Percentiles rank a stretch among this genome's conserved stretches.
phyloP scores from a whole-genome alignment of 2,888 invertebrate genomes.

The Sepioteuthis lessoniana region DNA sequence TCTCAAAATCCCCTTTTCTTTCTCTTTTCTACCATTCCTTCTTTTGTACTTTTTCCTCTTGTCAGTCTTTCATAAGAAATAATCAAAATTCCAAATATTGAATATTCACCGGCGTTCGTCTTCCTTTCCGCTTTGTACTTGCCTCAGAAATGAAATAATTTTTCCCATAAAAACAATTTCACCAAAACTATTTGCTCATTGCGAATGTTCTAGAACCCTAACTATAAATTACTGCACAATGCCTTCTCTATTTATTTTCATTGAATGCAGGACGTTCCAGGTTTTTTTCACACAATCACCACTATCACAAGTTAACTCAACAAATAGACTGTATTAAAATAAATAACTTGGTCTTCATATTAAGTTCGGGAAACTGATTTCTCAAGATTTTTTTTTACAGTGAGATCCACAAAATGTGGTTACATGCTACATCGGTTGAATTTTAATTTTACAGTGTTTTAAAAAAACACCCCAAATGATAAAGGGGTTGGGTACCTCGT shows the following conservation, averaged over 20 bases:
- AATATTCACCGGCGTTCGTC: neutral
- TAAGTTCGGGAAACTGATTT: too few relatives aligned
- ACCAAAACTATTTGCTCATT: neutral
- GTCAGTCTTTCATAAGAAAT: neutral
- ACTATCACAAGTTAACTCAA: neutral
- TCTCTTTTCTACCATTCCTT: fast-evolving
- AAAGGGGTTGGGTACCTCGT: too few relatives aligned
- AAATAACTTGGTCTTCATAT: too few relatives aligned
- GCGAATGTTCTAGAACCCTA: neutral
- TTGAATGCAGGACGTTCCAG: neutral
- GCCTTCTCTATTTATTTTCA: neutral
- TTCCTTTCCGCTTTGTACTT: neutral
- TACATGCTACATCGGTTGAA: neutral
- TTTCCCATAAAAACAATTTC: neutral
- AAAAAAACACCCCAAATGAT: too few relatives aligned
- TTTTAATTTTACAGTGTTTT: too few relatives aligned
- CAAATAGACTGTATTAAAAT: neutral
- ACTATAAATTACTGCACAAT: neutral
- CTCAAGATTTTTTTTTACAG: too few relatives aligned
- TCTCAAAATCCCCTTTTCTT: too few relatives aligned
- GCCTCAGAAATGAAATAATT: conserved; percentile 1
- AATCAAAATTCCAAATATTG: neutral
- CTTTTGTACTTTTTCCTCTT: neutral
- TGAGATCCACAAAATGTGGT: too few relatives aligned
- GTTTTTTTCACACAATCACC: neutral